A percentile compares a stretch with the other conserved stretches of the same genome.
Evolutionary conservation across 2,797 vertebrate species (phyloP).

Genomic region (Chloroceryle amazona): DNA sequence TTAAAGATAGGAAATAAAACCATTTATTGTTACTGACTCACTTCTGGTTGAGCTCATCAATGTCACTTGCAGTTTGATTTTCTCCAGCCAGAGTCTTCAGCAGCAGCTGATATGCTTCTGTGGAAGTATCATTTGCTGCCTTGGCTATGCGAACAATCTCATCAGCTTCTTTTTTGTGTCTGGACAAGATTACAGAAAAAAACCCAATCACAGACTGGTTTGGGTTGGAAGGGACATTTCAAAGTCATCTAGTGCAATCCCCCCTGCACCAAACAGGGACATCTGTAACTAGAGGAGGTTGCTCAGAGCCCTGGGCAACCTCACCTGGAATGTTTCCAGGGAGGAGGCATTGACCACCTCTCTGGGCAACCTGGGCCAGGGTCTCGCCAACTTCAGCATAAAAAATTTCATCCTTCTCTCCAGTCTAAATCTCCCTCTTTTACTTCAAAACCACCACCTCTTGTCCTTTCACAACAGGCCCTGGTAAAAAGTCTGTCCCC

Average conservation of each 20-base stretch:
- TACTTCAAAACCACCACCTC: neutral
- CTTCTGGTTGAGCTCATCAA: slow-evolving; percentile 94
- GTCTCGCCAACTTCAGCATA: neutral
- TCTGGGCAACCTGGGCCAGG: neutral
- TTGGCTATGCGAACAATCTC: slow-evolving; percentile 93
- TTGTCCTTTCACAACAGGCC: neutral
- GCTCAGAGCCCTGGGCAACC: neutral
- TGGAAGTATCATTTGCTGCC: slow-evolving; percentile 93
- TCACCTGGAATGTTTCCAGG: neutral
- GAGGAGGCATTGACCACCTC: neutral
- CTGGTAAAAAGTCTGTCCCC: neutral
- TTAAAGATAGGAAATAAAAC: neutral
- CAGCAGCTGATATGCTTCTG: slow-evolving; percentile 91
- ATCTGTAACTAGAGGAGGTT: neutral
- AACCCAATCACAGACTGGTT: neutral
- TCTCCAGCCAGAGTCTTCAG: slow-evolving; percentile 91
- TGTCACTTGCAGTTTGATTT: slow-evolving; percentile 87
- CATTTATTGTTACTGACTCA: slow-evolving; percentile 75
- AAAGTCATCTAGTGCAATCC: neutral
- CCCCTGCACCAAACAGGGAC: neutral
- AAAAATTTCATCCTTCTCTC: neutral
- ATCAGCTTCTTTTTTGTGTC: slow-evolving; percentile 94
- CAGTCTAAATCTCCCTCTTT: neutral
- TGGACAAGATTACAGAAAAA: slow-evolving; percentile 50
- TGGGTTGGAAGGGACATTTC: neutral